A percentile compares a stretch with the other conserved stretches of the same genome.
Evolutionary conservation across 2,888 invertebrate genomes (phyloP).

Genomic region (Elegia similella): DNA sequence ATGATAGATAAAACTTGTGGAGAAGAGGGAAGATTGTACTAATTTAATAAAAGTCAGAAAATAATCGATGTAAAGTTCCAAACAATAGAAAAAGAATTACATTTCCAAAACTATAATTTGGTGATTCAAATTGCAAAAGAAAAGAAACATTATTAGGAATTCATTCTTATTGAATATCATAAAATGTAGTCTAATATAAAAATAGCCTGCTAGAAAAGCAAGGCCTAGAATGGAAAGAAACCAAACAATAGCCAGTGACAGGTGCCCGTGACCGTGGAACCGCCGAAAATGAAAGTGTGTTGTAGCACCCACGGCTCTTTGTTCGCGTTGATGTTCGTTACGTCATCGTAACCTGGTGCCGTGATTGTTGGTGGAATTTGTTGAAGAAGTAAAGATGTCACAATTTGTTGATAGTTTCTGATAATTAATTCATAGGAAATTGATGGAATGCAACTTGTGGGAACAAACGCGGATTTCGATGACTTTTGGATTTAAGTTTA

Average conservation of each 20-base stretch:
- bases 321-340: background rate
- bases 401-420: background rate
- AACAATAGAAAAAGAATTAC: too few relatives aligned
- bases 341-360: conserved; percentile 9
- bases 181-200: background rate
- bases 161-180: too few relatives aligned
- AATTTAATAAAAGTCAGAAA: too few relatives aligned
- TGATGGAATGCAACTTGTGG: too few relatives aligned
- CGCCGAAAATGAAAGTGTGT: conserved; percentile 11
- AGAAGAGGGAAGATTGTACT: too few relatives aligned
- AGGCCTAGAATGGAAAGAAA: background rate
- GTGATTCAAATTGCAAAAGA: too few relatives aligned
- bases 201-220: background rate
- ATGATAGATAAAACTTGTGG: too few relatives aligned
- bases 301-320: conserved; percentile 7
- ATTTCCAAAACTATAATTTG: too few relatives aligned
- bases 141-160: too few relatives aligned
- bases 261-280: conserved; percentile 12
- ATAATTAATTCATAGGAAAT: background rate
- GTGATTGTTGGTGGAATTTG: background rate
- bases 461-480: too few relatives aligned
- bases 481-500: too few relatives aligned
- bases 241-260: background rate
- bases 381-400: background rate
- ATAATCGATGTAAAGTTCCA: too few relatives aligned